Conservation (phyloP, 2,113 vertebrate species). For the Lycocorax pyrrhopterus region DNA sequence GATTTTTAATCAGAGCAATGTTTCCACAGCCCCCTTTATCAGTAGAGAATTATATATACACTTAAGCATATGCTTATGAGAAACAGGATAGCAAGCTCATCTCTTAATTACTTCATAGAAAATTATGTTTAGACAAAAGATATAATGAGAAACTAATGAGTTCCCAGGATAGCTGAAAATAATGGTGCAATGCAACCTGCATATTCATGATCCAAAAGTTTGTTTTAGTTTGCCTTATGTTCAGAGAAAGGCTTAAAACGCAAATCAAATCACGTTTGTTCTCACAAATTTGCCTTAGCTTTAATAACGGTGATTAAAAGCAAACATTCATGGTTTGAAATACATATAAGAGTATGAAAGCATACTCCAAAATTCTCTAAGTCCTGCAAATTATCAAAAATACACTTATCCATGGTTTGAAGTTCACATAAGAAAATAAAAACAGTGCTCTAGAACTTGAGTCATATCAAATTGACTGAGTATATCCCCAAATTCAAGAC, state of each 20-base stretch:
- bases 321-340: neutral
- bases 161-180: slow-evolving; percentile 21
- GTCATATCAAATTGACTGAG: neutral
- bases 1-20: neutral
- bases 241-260: neutral
- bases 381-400: neutral
- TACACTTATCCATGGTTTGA: neutral
- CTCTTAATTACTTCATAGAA: slow-evolving; percentile 1
- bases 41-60: neutral
- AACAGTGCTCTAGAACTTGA: neutral
- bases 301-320: neutral
- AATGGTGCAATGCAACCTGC: neutral
- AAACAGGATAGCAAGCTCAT: neutral
- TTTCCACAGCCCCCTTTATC: neutral
- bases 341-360: neutral
- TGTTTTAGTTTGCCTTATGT: neutral
- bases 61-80: neutral
- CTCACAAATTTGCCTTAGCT: neutral
- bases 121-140: slow-evolving; percentile 21
- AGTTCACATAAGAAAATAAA: neutral
- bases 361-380: neutral
- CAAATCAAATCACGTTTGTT: neutral
- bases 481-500: neutral
- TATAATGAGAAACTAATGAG: slow-evolving; percentile 13
- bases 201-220: neutral